Evolutionary conservation across 2,797 vertebrate species (phyloP), one percentile per base, ranked within the genome.

Genomic region (Onychomys torridus): DNA sequence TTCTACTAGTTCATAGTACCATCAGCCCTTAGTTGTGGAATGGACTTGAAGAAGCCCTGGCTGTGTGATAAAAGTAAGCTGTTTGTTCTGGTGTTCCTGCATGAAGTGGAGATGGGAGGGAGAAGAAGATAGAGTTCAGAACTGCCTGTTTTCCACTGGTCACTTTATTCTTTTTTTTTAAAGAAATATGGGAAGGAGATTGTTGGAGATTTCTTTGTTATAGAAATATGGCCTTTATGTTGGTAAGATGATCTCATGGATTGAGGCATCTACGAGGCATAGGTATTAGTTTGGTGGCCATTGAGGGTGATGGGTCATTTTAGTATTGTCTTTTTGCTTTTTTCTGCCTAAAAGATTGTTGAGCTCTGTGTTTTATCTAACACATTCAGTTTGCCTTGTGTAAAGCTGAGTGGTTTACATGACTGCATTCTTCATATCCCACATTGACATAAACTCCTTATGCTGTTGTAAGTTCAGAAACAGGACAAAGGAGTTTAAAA

Each of bases 211-310:
- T 92, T 93, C 89, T 95, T 94, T 76, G n/a, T 78, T 94, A 21
- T 79, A 83, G 82, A 91, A 92, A 86, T 29, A 14, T 93, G 81
- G 95, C 67, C 59, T 96, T 96, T 71, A 86, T n/a, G 78, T 93
- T 94, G 76, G 86, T 93, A 87, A 97, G 46, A 69, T 94, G 61
- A 73, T 82, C 84, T 75, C 90, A 6, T 61, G 89, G 43, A 84
- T 43, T 95, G 91, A 71, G 0, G 43, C 29, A 19, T 75, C n/a
- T 78, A 19, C 84, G 32, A 95, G 61, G 49, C 23, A 85, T 49
- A 75, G 65, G 73, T 93, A 21, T 90, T 96, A 93, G 86, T 73
- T 90, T 82, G 29, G 85, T 95, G 75, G 27, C 37, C 14, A 63
- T 16, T 59, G 40, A 25, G n/a, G 1, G 27, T 82, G 61, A 86